These are phyloP conservation scores for Patiria miniata DNA, from an alignment of 35 echinoderm and acorn worm species.

Conservation along the genomic window DNA sequence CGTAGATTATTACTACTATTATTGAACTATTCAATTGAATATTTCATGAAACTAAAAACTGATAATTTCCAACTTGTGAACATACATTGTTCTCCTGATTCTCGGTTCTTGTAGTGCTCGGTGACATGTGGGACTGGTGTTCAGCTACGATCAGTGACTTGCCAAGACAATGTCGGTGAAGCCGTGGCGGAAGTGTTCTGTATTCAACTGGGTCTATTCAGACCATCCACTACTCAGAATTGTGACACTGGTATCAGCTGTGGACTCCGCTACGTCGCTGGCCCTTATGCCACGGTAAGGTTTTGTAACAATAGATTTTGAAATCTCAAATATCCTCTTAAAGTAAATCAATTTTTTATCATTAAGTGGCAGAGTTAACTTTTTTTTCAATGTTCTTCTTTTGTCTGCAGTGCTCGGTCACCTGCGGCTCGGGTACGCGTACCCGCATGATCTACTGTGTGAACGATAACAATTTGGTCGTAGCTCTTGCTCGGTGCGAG, in stretches of 20 bases:
- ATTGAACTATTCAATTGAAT: too few species aligned
- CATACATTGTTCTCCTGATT: too few species aligned
- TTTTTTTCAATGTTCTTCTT: too few species aligned
- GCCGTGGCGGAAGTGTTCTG: slow-evolving; percentile 28
- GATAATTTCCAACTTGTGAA: too few species aligned
- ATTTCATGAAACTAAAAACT: too few species aligned
- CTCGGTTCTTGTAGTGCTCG: slow-evolving; percentile 52
- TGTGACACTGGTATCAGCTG: background rate
- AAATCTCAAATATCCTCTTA: too few species aligned
- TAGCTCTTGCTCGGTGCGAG: background rate
- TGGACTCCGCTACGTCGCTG: background rate
- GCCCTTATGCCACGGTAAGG: background rate
- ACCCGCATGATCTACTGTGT: slow-evolving; percentile 38
- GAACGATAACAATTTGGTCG: slow-evolving; percentile 11
- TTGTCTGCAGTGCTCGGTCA: slow-evolving; percentile 35
- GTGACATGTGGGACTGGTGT: slow-evolving; percentile 55
- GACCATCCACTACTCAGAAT: slow-evolving; percentile 2
- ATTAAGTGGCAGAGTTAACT: too few species aligned
- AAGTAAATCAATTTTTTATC: too few species aligned
- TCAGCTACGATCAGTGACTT: slow-evolving; percentile 35
- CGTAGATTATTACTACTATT: too few species aligned
- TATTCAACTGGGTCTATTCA: background rate
- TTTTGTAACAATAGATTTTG: too few species aligned
- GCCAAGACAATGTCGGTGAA: slow-evolving; percentile 1
- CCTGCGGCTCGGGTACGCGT: slow-evolving; percentile 46